Evolutionary conservation across 2,797 vertebrate species (phyloP), one percentile per base, ranked within the genome.

Genomic region (Knipowitschia caucasica): DNA sequence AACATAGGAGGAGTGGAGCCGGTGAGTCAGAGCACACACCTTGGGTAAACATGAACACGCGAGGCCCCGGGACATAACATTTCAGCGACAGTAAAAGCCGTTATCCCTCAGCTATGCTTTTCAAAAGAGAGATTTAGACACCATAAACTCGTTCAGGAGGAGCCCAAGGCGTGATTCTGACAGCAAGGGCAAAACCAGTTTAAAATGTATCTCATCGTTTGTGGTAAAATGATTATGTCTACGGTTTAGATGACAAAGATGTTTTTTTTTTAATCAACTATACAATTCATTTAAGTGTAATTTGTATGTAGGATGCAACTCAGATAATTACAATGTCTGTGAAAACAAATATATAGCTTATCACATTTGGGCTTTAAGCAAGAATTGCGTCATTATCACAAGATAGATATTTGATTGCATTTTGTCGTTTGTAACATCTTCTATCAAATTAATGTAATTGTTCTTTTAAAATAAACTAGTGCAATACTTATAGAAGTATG

Each of bases 11-110:
- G 56, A 74, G 53, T 18, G 5, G 29, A 64, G 54, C 33, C 0
- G 17, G 55, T 82, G 84, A 84, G 56, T 85, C 80, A 61, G 49
- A 56, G 50, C 2, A 69, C 80, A 80, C 78, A 62, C 73, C 79
- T 80, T 74, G 18, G 31, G 17, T 66, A 74, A 80, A 77, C 74
- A 73, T 65, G 71, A 63, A 72, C 50, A 51, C 63, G 64, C 69
- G 68, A 59, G 56, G 67, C 73, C 53, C 34, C 44, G 1, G 63
- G 63, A 59, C 50, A 34, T 47, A 50, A 69, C 39, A 46, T 55
- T 68, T 58, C 49, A 59, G 53, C 45, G 55, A 50, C 45, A 47
- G 47, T 57, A 25, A 54, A 75, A 75, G 53, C 21, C 58, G 24
- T 34, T 42, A 26, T 33, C 80, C 50, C 8, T 1, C 23, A 57